A percentile compares a stretch with the other conserved stretches of the same genome.
phyloP scores from a whole-genome alignment of 1,140 invertebrate genomes.

The Panonychus citri region DNA sequence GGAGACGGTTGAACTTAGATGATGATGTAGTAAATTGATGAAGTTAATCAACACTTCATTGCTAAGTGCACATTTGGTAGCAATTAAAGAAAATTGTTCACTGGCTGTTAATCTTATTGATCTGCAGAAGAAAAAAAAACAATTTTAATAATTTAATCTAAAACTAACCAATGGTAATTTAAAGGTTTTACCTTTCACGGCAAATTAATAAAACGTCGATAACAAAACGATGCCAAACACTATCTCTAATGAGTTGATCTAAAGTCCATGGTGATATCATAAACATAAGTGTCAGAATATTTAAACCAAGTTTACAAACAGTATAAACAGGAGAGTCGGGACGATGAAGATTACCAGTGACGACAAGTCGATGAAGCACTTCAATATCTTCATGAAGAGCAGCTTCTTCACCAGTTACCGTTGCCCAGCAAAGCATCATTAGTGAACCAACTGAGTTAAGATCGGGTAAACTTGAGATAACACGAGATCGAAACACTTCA shows the following conservation, averaged over 20 bases:
- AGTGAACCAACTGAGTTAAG: slow-evolving; percentile 1
- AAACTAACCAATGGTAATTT: background rate
- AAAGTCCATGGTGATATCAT: slow-evolving; percentile 57
- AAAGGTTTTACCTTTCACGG: slow-evolving; percentile 25
- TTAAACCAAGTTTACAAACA: slow-evolving; percentile 73
- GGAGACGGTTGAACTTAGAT: slow-evolving; percentile 40
- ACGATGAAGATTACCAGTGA: slow-evolving; percentile 12
- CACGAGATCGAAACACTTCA: background rate
- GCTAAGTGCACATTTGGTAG: slow-evolving; percentile 31
- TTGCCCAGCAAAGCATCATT: slow-evolving; percentile 2
- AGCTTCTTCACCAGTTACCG: slow-evolving; percentile 4
- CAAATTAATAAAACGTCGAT: slow-evolving; percentile 61
- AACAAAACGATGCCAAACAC: slow-evolving; percentile 60
- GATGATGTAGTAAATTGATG: slow-evolving; percentile 5
- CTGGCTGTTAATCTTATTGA: slow-evolving; percentile 44
- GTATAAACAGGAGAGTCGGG: slow-evolving; percentile 23
- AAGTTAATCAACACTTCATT: background rate
- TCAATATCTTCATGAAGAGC: slow-evolving; percentile 11
- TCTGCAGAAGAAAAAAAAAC: slow-evolving; percentile 14
- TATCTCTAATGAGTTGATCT: slow-evolving; percentile 42
- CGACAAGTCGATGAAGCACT: slow-evolving; percentile 9
- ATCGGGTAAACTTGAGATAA: background rate
- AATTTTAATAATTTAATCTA: background rate
- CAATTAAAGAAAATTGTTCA: slow-evolving; percentile 59
- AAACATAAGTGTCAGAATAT: slow-evolving; percentile 67